Percentiles rank a stretch among this genome's conserved stretches.
Evolutionary conservation across 2,888 invertebrate genomes (phyloP).

Genomic region (Seira ritae): DNA sequence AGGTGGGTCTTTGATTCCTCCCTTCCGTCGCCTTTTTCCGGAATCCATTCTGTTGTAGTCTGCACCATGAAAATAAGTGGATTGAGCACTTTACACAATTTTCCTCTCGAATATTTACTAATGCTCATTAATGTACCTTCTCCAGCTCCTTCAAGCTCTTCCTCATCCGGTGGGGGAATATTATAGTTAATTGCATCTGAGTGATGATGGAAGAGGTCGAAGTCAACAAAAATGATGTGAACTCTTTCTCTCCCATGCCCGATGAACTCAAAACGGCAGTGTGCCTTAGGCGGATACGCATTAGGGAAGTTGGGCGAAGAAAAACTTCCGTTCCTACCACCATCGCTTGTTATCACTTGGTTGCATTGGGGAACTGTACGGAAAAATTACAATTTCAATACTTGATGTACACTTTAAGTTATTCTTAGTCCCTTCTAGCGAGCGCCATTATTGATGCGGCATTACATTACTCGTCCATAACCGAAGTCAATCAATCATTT

Average conservation of each 20-base stretch:
- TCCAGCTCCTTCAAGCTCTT: not conserved
- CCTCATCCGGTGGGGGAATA: slow-evolving; percentile 33
- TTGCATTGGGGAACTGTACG: slow-evolving; percentile 64
- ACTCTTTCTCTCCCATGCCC: slow-evolving; percentile 90
- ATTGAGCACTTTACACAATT: slow-evolving; percentile 12
- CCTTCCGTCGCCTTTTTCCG: slow-evolving; percentile 43
- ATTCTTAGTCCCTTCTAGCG: too few species aligned
- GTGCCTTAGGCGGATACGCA: slow-evolving; percentile 86
- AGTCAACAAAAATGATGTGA: slow-evolving; percentile 89
- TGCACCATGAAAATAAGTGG: too few species aligned
- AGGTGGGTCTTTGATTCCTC: slow-evolving; percentile 46
- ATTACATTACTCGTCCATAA: slow-evolving; percentile 24
- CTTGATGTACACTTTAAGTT: not conserved
- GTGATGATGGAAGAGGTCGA: slow-evolving; percentile 83
- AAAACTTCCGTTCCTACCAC: slow-evolving; percentile 85
- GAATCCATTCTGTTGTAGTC: slow-evolving; percentile 32
- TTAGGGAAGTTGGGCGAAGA: slow-evolving; percentile 91
- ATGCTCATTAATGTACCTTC: slow-evolving; percentile 13
- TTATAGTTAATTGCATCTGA: slow-evolving; percentile 53
- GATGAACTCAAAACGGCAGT: slow-evolving; percentile 93
- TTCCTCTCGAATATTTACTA: too few species aligned
- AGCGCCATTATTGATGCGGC: not conserved
- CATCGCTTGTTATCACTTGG: slow-evolving; percentile 65
- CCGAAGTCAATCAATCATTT: slow-evolving; percentile 56
- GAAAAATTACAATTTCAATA: not conserved